Evolutionary conservation across 2,797 vertebrate species (phyloP).

Genomic region (Pseudotriccus pelzelni): DNA sequence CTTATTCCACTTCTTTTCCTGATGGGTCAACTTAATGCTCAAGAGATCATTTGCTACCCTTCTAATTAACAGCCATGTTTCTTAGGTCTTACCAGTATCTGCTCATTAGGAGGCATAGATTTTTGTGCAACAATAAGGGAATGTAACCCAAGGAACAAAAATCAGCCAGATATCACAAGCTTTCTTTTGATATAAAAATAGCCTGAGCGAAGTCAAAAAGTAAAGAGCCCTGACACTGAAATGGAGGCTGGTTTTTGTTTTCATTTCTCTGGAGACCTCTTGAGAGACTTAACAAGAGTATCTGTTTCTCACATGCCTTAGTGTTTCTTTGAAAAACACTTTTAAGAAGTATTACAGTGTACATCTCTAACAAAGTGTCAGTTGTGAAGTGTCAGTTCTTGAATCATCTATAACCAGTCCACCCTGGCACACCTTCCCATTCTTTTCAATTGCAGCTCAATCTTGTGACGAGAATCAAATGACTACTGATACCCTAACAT

Average conservation of each 20-base stretch:
- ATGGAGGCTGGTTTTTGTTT: background rate
- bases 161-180: background rate
- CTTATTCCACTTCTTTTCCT: background rate
- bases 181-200: background rate
- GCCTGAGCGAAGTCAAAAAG: background rate
- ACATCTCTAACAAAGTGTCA: background rate
- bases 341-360: background rate
- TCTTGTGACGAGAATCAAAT: background rate
- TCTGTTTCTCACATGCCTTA: background rate
- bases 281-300: background rate
- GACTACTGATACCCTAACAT: background rate
- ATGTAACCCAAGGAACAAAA: background rate
- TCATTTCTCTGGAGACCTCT: background rate
- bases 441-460: background rate
- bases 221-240: background rate
- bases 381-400: background rate
- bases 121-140: background rate
- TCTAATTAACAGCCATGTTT: constrained; percentile 41
- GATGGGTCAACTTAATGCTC: background rate
- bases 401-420: background rate
- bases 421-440: background rate
- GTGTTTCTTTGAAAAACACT: background rate
- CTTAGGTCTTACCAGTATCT: constrained; percentile 8
- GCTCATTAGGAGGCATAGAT: constrained; percentile 28
- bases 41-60: background rate